phyloP scores from a whole-genome alignment of 2,113 vertebrate genomes.

The Calidris pugnax region DNA sequence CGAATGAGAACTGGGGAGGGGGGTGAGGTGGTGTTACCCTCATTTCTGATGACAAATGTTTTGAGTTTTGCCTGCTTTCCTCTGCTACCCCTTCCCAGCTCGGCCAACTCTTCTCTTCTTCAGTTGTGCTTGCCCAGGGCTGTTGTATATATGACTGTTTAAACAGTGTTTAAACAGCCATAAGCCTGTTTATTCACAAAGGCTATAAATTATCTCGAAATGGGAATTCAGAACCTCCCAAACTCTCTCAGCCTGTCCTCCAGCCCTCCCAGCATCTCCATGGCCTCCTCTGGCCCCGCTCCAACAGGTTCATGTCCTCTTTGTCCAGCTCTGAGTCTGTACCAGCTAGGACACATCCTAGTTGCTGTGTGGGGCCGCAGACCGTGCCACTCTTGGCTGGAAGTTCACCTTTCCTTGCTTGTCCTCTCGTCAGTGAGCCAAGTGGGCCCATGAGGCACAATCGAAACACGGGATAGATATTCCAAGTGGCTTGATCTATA shows the following conservation, averaged over 20 bases:
- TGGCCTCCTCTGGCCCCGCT: too few species aligned
- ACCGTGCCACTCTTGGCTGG: not conserved
- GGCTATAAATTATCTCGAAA: too few species aligned
- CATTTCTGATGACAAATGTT: not conserved
- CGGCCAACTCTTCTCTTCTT: not conserved
- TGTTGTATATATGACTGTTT: too few species aligned
- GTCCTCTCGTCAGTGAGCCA: not conserved
- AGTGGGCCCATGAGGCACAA: not conserved
- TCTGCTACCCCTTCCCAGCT: not conserved
- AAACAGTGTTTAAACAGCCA: too few species aligned
- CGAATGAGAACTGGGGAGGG: not conserved
- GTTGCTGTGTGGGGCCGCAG: not conserved
- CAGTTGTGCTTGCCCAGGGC: not conserved
- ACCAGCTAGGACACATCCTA: not conserved
- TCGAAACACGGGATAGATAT: not conserved
- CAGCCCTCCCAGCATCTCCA: too few species aligned
- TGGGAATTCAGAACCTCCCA: too few species aligned
- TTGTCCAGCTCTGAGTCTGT: rapidly evolving
- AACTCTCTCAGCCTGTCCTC: too few species aligned
- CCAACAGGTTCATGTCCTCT: too few species aligned
- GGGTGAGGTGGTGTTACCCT: not conserved
- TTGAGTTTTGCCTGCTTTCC: not conserved
- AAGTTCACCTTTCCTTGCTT: not conserved
- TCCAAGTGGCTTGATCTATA: not conserved
- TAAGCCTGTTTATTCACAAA: too few species aligned